Evolutionary conservation across 2,113 vertebrate species (phyloP), one percentile per base, ranked within the genome.

Genomic region (Rhynchopsitta pachyrhyncha): DNA sequence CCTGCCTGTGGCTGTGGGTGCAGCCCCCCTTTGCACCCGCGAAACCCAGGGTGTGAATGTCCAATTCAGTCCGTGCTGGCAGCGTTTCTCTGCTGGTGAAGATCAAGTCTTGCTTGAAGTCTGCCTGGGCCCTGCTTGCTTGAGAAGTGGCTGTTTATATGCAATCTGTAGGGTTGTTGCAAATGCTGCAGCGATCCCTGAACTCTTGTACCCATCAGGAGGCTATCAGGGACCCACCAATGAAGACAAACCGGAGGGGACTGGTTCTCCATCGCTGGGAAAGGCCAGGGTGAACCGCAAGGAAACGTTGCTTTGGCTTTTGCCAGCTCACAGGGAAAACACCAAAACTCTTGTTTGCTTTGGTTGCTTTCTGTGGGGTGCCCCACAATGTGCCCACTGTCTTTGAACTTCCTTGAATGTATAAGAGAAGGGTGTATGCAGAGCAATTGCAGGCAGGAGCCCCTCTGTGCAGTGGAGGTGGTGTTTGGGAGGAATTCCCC

Each of bases 311-410:
- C 13, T 44, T 2, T 7, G 84, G 71, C 62, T 27, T 67, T 46
- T n/a, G 9, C 13, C n/a, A 19, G 35, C 63, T 68, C 42, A 0
- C 10, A 1, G 1, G 31, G 59, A 47, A 18, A 27, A 2, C 11
- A 9, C 39, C 33, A 35, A 4, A 57, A 3, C n/a, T 55, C 82
- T 20, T 27, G 44, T 41, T 10, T 50, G 2, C 44, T 16, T 2
- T 18, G 29, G 23, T 13, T 74, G 0, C 9, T 35, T 39, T 41
- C 77, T 7, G 1, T 19, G 82, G 68, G 63, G 6, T 6, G 60
- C 31, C 75, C 66, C 66, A 44, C 37, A n/a, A 6, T 0, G 17
- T 10, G 11, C 44, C 8, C 1, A 0, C n/a, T 16, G 4, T 5
- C 0, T 63, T 73, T 37, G 39, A 64, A 2, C 60, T 49, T 29